Evolutionary conservation across 2,888 invertebrate genomes (phyloP), one percentile per base, ranked within the genome.

Genomic region (Lochmaea crataegi): DNA sequence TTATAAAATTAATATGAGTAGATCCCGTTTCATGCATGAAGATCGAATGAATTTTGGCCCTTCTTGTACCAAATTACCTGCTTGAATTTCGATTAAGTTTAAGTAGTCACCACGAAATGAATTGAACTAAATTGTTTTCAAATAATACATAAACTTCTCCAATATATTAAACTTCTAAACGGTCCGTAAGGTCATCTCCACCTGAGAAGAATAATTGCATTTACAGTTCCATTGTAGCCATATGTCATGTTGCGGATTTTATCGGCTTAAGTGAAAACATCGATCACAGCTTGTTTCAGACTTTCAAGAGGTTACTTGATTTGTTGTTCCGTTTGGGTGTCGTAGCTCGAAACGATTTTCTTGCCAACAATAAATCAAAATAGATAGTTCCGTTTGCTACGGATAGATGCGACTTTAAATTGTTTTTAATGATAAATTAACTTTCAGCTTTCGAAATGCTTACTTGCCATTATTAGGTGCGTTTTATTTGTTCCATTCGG

Each of bases 201-300:
- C 53, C 53, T 65, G 38, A 38, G 11, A 53, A 18, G n/a, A 65
- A 41, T 65, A 65, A 65, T 65, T 45, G 56, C n/a, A 53, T 16
- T 41, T 18, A 65, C 53, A 51, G 65, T 65, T 65, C n/a, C 26
- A 16, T 56, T 56, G 18, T 14, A 56, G 56, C 32, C 56, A 38
- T 65, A 53, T 53, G 53, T 65, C 53, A 65, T 65, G 65, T 53
- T 65, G 65, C 38, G 51, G 65, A 65, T 65, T 65, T 65, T 65
- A 65, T 56, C 65, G 65, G 65, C 65, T 65, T 56, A 65, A 65
- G 65, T 65, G 65, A 65, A 65, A 56, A 65, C 65, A 65, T 65
- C 65, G 56, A 65, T 65, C 65, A 65, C 56, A n/a, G 41, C 38
- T 53, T 65, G 65, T 56, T 65, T 38, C 65, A 65, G 41, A 53